phyloP scores from a whole-genome alignment of 2,797 vertebrate genomes.

The Sebastolobus alascanus region DNA sequence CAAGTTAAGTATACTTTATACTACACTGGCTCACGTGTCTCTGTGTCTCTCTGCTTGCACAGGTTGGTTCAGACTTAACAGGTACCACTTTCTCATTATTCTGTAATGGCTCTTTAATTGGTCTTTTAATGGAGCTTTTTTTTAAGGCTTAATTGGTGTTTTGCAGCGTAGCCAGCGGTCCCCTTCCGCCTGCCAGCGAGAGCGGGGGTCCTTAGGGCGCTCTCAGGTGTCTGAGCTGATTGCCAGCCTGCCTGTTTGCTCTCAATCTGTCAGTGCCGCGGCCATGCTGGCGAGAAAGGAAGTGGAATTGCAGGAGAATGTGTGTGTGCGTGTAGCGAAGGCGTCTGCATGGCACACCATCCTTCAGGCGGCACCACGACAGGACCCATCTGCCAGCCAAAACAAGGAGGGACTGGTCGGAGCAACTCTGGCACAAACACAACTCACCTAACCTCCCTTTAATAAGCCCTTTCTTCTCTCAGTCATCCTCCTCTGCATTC shows the following conservation, averaged over 20 bases:
- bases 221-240: slow-evolving; percentile 86
- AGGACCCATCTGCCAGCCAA: slow-evolving; percentile 76
- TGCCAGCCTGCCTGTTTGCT: slow-evolving; percentile 84
- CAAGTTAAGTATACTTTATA: neutral
- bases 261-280: slow-evolving; percentile 85
- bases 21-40: neutral
- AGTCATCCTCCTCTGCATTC: slow-evolving; percentile 32
- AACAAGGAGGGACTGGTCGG: slow-evolving; percentile 58
- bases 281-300: slow-evolving; percentile 64
- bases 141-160: slow-evolving; percentile 69
- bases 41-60: slow-evolving; percentile 27
- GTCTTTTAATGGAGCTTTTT: slow-evolving; percentile 63
- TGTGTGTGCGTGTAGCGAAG: slow-evolving; percentile 26
- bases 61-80: slow-evolving; percentile 47
- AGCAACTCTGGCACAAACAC: slow-evolving; percentile 50
- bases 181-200: slow-evolving; percentile 57
- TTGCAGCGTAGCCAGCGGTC: slow-evolving; percentile 60
- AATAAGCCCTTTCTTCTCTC: slow-evolving; percentile 42
- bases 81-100: slow-evolving; percentile 62
- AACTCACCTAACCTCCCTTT: slow-evolving; percentile 45
- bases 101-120: slow-evolving; percentile 75
- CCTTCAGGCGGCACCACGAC: slow-evolving; percentile 76
- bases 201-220: slow-evolving; percentile 67
- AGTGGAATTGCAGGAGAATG: slow-evolving; percentile 58
- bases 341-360: slow-evolving; percentile 57